phyloP scores from a whole-genome alignment of 2,797 vertebrate genomes.

The Clarias platycephalus region DNA sequence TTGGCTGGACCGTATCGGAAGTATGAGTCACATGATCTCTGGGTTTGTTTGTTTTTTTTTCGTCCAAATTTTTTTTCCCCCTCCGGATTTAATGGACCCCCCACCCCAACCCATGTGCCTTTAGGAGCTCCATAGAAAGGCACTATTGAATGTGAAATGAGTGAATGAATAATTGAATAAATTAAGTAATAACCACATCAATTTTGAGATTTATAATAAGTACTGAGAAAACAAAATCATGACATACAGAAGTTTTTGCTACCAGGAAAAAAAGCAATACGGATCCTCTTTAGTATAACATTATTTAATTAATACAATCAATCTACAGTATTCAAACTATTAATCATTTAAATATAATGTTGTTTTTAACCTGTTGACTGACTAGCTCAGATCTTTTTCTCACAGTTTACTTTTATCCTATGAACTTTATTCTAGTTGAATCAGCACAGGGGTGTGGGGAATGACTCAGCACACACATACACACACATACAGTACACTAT shows the following conservation, averaged over 20 bases:
- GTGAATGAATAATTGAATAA: not conserved
- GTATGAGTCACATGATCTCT: too few relatives aligned
- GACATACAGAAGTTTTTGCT: not conserved
- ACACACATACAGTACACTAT: constrained; percentile 12
- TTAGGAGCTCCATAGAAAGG: too few relatives aligned
- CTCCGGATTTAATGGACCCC: too few relatives aligned
- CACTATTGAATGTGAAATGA: not conserved
- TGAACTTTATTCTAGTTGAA: constrained; percentile 18
- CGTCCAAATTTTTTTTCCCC: too few relatives aligned
- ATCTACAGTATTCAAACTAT: not conserved
- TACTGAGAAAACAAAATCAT: not conserved
- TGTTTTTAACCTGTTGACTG: not conserved
- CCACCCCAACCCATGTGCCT: too few relatives aligned
- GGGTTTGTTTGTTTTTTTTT: too few relatives aligned
- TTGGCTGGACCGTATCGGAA: too few relatives aligned
- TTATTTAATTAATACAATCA: not conserved
- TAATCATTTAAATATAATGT: not conserved
- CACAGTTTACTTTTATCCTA: not conserved
- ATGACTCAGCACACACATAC: constrained; percentile 5
- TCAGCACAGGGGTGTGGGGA: constrained; percentile 2
- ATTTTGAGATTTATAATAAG: not conserved
- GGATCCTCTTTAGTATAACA: not conserved
- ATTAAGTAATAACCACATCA: not conserved
- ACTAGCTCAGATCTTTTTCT: not conserved
- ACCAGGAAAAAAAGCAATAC: not conserved